Percentiles rank a stretch among this genome's conserved stretches.
Evolutionary conservation across 2,888 invertebrate genomes (phyloP).

Genomic region (Parapristionchus giblindavisi): DNA sequence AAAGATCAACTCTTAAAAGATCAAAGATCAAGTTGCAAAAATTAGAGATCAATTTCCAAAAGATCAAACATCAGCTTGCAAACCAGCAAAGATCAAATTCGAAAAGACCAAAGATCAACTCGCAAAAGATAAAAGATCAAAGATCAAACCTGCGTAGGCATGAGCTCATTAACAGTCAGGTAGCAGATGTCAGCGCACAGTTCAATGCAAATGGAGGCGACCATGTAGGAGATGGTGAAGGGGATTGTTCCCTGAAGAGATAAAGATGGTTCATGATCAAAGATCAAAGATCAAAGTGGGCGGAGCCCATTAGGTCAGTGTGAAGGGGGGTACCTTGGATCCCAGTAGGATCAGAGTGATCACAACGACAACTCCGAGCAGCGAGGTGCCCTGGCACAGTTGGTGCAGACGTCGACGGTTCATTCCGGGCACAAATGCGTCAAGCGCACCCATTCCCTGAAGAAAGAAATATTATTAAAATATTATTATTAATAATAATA

Average conservation of each 20-base stretch:
- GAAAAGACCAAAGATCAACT: too few species aligned
- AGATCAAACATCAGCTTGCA: too few species aligned
- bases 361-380: slow-evolving; percentile 1
- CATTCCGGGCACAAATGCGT: slow-evolving; percentile 28
- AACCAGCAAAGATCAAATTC: too few species aligned
- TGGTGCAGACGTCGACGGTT: slow-evolving; percentile 23
- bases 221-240: slow-evolving; percentile 20
- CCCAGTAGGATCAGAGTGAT: neutral
- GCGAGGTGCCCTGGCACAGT: slow-evolving; percentile 11
- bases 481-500: too few species aligned
- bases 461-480: neutral
- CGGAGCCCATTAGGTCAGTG: neutral
- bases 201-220: slow-evolving; percentile 16
- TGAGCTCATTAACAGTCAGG: slow-evolving; percentile 22
- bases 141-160: slow-evolving; percentile 36
- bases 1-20: too few species aligned
- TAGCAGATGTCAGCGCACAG: slow-evolving; percentile 24
- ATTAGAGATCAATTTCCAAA: too few species aligned
- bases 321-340: neutral
- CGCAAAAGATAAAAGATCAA: too few species aligned
- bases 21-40: too few species aligned
- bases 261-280: too few species aligned
- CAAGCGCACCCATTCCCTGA: slow-evolving; percentile 28
- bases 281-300: too few species aligned
- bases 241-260: slow-evolving; percentile 3